Conservation (phyloP, 2,113 vertebrate species). For the Hippoglossus stenolepis region DNA sequence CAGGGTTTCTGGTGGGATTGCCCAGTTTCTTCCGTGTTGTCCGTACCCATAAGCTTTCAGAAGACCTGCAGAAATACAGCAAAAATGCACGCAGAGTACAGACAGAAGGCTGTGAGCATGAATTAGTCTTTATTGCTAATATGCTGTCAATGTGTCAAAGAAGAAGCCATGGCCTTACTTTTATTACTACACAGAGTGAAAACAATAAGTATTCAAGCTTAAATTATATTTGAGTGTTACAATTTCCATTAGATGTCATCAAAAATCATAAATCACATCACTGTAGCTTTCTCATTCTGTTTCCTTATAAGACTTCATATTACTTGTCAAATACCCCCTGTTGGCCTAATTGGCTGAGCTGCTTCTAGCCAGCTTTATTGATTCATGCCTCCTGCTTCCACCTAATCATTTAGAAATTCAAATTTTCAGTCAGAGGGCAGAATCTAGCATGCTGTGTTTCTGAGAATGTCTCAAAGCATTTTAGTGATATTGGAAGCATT, state of each 20-base stretch:
- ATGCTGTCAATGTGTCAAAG: background rate
- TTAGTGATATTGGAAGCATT: slow-evolving; percentile 55
- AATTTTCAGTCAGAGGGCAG: slow-evolving; percentile 53
- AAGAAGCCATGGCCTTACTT: background rate
- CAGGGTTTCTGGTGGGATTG: too few species aligned
- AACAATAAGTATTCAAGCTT: background rate
- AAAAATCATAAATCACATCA: slow-evolving; percentile 14
- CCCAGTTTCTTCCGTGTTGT: too few species aligned
- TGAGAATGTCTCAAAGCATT: slow-evolving; percentile 20
- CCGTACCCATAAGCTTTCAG: too few species aligned
- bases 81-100: too few species aligned
- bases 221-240: slow-evolving; percentile 22
- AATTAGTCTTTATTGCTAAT: background rate
- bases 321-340: slow-evolving; percentile 54
- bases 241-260: slow-evolving; percentile 27
- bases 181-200: too few species aligned
- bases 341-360: slow-evolving; percentile 61
- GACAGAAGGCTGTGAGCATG: too few species aligned
- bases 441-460: slow-evolving; percentile 26
- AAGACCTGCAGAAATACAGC: too few species aligned
- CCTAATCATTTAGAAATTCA: slow-evolving; percentile 73
- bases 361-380: slow-evolving; percentile 66
- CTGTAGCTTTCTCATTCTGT: slow-evolving; percentile 22
- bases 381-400: slow-evolving; percentile 63
- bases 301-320: slow-evolving; percentile 37